phyloP scores from a whole-genome alignment of 2,797 vertebrate genomes.

The Acrossocheilus fasciatus region DNA sequence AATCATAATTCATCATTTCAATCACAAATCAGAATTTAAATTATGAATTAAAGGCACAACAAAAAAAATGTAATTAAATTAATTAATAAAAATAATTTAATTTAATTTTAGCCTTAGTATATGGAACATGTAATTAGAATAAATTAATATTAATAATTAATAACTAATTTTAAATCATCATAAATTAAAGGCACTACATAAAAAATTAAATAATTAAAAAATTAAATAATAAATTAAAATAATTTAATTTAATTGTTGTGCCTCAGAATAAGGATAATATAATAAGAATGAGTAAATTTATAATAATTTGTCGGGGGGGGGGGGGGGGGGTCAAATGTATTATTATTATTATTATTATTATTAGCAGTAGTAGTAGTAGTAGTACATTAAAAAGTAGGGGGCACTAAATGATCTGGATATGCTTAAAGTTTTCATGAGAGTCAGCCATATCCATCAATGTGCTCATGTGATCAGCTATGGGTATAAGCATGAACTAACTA shows the following conservation, averaged over 20 bases:
- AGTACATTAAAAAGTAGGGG: no score
- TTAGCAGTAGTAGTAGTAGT: no score
- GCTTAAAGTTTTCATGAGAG: neutral
- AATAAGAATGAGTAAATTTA: neutral
- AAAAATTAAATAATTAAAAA: no score
- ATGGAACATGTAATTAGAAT: neutral
- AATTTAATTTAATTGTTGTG: neutral
- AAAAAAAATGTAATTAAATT: neutral
- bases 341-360: no score
- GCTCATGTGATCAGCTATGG: neutral
- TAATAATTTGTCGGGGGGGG: no score
- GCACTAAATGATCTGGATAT: neutral
- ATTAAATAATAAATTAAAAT: no score
- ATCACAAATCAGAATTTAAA: no score
- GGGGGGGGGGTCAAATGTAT: no score
- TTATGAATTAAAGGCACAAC: neutral
- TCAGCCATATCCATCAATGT: no score
- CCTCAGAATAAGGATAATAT: neutral
- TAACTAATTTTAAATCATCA: neutral
- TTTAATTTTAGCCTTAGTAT: neutral
- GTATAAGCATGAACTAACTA: neutral
- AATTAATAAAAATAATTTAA: no score
- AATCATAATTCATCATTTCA: no score
- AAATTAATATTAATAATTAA: neutral
- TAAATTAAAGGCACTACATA: neutral